Evolutionary conservation across 2,888 invertebrate genomes (phyloP).

Genomic region (Neoascia interrupta): DNA sequence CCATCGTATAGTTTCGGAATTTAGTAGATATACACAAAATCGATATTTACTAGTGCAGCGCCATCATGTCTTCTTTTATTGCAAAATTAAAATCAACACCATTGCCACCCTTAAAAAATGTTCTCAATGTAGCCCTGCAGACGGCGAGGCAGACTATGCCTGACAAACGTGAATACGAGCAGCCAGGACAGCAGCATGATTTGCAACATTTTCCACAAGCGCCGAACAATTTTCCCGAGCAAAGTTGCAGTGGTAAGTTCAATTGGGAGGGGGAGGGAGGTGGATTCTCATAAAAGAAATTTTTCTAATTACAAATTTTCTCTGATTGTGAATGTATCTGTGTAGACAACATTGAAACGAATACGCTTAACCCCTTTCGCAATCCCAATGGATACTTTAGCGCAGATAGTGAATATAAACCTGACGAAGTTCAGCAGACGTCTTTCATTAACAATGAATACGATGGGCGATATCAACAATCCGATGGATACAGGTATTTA

Average conservation of each 20-base stretch:
- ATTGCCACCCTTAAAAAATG: conserved; percentile 87
- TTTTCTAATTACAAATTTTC: too few species aligned
- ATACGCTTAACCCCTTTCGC: conserved; percentile 79
- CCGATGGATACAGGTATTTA: conserved; percentile 77
- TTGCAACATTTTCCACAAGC: conserved; percentile 41
- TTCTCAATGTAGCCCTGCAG: conserved; percentile 90
- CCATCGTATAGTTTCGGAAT: conserved; percentile 52
- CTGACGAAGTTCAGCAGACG: conserved; percentile 77
- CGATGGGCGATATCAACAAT: conserved; percentile 78
- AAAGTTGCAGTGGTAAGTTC: conserved; percentile 40
- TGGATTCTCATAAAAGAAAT: too few species aligned
- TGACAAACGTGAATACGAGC: conserved; percentile 81
- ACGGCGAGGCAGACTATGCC: conserved; percentile 89
- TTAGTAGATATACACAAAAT: conserved; percentile 73
- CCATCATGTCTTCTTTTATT: conserved; percentile 80
- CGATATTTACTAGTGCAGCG: conserved; percentile 74
- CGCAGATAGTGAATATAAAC: conserved; percentile 74
- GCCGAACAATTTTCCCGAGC: conserved; percentile 36
- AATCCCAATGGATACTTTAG: conserved; percentile 76
- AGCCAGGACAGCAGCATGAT: conserved; percentile 73
- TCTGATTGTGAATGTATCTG: too few species aligned
- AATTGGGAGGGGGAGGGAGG: too few species aligned
- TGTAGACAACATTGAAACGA: conserved; percentile 72
- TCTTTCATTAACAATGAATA: conserved; percentile 78
- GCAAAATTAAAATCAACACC: conserved; percentile 83